phyloP scores from a whole-genome alignment of 2,113 vertebrate species.

The Nycticryphes semicollaris region DNA sequence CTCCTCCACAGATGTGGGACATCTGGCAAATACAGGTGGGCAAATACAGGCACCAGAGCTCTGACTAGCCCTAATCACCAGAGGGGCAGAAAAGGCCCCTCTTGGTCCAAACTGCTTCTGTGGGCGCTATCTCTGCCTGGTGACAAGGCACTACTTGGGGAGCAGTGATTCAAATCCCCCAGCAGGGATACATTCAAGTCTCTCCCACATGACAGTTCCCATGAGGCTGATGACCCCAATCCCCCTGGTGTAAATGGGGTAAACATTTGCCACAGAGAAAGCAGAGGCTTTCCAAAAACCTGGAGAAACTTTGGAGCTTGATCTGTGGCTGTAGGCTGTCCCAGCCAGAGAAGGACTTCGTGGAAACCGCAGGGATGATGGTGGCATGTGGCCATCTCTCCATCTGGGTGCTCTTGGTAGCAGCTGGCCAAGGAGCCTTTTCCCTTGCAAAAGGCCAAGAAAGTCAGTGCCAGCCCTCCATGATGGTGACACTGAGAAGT shows the following conservation, averaged over 20 bases:
- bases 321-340: background rate
- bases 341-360: background rate
- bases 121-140: background rate
- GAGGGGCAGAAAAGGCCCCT: background rate
- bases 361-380: background rate
- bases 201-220: fast-evolving
- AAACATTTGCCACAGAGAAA: background rate
- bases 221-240: fast-evolving
- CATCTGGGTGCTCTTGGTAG: background rate
- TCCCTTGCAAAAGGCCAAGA: background rate
- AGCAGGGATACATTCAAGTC: fast-evolving
- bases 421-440: background rate
- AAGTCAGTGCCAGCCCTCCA: background rate
- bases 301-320: background rate
- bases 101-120: background rate
- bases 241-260: background rate
- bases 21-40: background rate
- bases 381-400: background rate
- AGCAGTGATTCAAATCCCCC: background rate
- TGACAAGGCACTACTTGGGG: background rate
- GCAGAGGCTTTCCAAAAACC: background rate
- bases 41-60: background rate
- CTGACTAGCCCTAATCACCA: background rate
- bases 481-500: background rate
- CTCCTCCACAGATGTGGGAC: background rate